Base-by-base conservation (phyloP, 2,113 vertebrate genomes). In the rabbit (Oryctolagus cuniculus) region DNA sequence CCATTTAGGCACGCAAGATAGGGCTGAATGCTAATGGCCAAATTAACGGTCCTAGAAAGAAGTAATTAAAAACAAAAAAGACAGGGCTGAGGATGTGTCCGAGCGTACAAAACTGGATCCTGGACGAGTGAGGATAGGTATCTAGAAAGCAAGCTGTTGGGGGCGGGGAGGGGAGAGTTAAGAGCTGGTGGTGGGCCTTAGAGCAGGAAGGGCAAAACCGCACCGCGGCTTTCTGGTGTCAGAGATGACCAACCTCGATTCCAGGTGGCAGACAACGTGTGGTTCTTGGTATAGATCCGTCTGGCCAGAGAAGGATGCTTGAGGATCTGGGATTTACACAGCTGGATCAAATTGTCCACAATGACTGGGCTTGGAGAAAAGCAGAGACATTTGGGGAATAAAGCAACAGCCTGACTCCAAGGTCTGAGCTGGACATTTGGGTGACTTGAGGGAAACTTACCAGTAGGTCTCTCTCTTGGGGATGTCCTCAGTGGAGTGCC, bases 341-440 rank as follows among this genome's bases (percentile, higher is more conserved):
- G 96, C 55, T 99, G 99, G 10, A 99, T 96, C 96, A 99, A 98
- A 96, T 98, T 98, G 92, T 98, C 96, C 89, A 99, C 96, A 95
- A 99, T 97, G 29, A 98, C 95, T 0, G 99, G 99, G 97, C 99
- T 99, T 97, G 89, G 83, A 95, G 89, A 61, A 63, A 85, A 94
- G 88, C 96, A 96, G 27, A 75, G 53, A 96, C 38, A 81, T 90
- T 89, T 85, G 80, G 9, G 74, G 63, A 81, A 21, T 92, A 94
- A 75, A 77, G 34, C 58, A 93, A 88, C 49, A 87, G 9, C 5
- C 2, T 58, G 61, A 87, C 31, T 88, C 85, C 36, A 87, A 63
- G 19, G 85, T 36, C 73, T 38, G 19, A 25, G 3, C 0, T 58
- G 38, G 80, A 77, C 96, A 73, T 73, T 61, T 22, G 49, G 82